phyloP scores from a whole-genome alignment of 37 sponge, comb jelly and placozoan species.

The Cladorhizidae sp. region DNA sequence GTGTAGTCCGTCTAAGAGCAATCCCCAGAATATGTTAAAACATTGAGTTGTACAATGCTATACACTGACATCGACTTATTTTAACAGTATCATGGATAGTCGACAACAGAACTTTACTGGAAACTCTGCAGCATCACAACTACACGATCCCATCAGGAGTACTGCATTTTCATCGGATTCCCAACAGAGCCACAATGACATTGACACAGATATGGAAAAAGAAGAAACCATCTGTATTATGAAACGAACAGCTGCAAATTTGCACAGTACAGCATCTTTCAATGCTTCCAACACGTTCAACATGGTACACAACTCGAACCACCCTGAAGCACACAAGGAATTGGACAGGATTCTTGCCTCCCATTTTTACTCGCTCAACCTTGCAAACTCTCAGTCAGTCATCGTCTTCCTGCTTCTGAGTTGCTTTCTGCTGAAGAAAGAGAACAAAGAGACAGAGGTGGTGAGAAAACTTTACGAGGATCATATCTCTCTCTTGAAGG shows the following conservation, averaged over 20 bases:
- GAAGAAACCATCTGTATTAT: background rate
- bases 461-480: constrained; percentile 19
- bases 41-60: too few species aligned
- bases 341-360: constrained; percentile 11
- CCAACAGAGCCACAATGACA: too few species aligned
- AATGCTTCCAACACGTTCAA: background rate
- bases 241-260: background rate
- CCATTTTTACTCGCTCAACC: constrained; percentile 22
- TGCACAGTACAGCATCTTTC: background rate
- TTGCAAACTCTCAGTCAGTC: constrained; percentile 10
- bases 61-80: too few species aligned
- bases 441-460: constrained; percentile 3
- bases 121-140: too few species aligned
- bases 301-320: constrained; percentile 10
- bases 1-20: too few species aligned
- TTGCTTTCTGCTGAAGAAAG: constrained; percentile 19
- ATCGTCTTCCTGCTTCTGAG: constrained; percentile 23
- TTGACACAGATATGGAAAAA: background rate
- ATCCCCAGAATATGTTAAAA: too few species aligned
- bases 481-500: constrained; percentile 22
- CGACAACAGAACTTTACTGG: too few species aligned
- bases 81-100: too few species aligned
- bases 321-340: background rate
- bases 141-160: too few species aligned
- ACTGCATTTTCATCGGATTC: too few species aligned